phyloP scores from a whole-genome alignment of 1,140 invertebrate species.

The Drosophila quadrilineata region DNA sequence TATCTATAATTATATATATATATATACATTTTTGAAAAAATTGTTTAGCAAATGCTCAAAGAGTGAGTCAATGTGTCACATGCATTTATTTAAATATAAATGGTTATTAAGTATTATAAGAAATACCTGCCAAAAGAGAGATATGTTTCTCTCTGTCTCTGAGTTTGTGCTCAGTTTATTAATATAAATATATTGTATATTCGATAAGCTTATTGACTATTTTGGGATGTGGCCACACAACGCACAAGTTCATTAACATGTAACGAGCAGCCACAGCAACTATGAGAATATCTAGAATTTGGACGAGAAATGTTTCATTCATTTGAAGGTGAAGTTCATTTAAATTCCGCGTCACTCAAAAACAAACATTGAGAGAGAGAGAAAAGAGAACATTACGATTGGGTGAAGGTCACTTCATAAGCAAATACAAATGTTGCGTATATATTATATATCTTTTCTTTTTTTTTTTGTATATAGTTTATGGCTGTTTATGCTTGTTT shows the following conservation, averaged over 20 bases:
- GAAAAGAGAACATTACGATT: conserved; percentile 38
- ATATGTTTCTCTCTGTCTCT: too few species aligned
- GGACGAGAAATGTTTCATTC: conserved; percentile 44
- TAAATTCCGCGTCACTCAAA: conserved; percentile 72
- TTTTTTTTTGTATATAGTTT: not conserved
- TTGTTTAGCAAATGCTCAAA: conserved; percentile 37
- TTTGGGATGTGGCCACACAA: conserved; percentile 3
- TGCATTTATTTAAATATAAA: conserved; percentile 41
- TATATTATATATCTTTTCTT: conserved; percentile 3
- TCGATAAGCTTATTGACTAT: conserved; percentile 4
- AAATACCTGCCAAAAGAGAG: conserved; percentile 3
- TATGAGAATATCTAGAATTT: conserved; percentile 24
- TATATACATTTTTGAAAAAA: conserved; percentile 19
- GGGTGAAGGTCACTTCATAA: conserved; percentile 57
- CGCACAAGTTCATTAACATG: conserved; percentile 71
- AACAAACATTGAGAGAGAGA: conserved; percentile 17
- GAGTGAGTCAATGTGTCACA: conserved; percentile 71
- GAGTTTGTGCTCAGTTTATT: not conserved
- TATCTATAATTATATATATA: too few species aligned
- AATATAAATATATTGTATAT: conserved; percentile 6
- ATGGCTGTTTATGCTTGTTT: conserved; percentile 1
- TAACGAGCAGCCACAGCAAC: conserved; percentile 16
- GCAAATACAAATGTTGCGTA: not conserved
- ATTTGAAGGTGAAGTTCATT: conserved; percentile 71
- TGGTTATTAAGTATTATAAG: conserved; percentile 46